Evolutionary conservation across 2,888 invertebrate genomes (phyloP).

Genomic region (Clitarchus hookeri): DNA sequence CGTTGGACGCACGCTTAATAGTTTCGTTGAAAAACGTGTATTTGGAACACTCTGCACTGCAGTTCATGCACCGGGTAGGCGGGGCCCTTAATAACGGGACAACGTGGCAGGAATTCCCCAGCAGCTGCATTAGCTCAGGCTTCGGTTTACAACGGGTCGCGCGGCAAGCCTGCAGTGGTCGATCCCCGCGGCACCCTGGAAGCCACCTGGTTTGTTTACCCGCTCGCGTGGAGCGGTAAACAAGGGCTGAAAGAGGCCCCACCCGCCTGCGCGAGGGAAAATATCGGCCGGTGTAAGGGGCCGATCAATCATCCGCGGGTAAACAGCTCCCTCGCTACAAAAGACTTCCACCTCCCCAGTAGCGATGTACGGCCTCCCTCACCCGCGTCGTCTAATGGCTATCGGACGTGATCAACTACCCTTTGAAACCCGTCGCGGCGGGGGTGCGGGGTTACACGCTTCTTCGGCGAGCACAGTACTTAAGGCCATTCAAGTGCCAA

Average conservation of each 20-base stretch:
- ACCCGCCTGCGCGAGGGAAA: not conserved
- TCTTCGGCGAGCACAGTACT: too few species aligned
- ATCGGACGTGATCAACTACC: not conserved
- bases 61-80: too few species aligned
- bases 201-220: conserved; percentile 14
- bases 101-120: too few species aligned
- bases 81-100: too few species aligned
- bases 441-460: too few species aligned
- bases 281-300: not conserved
- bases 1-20: too few species aligned
- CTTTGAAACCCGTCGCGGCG: too few species aligned
- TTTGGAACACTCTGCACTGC: too few species aligned
- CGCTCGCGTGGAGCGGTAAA: not conserved
- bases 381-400: not conserved
- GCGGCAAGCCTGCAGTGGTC: not conserved
- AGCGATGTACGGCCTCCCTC: not conserved
- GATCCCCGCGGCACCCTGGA: not conserved
- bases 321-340: not conserved
- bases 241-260: not conserved
- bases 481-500: too few species aligned
- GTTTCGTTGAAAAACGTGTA: too few species aligned
- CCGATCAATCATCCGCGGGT: conserved; percentile 6
- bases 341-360: not conserved
- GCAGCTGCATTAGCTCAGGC: too few species aligned
- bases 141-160: too few species aligned